phyloP scores from a whole-genome alignment of 2,888 invertebrate species.

The Orthosia incerta region DNA sequence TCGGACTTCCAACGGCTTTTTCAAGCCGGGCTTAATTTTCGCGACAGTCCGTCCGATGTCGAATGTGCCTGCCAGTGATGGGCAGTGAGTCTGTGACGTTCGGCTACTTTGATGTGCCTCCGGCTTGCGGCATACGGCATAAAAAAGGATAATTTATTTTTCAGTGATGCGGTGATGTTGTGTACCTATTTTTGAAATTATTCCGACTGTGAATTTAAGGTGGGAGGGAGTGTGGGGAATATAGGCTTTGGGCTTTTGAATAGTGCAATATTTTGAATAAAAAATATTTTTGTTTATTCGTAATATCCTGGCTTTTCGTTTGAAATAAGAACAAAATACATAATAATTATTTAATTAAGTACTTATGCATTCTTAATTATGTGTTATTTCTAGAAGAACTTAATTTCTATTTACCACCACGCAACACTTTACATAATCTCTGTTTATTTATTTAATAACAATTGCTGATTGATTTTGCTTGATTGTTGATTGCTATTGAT shows the following conservation, averaged over 20 bases:
- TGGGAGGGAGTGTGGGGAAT: constrained; percentile 6
- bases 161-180: constrained; percentile 33
- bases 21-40: constrained; percentile 79
- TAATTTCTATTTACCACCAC: background rate
- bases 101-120: constrained; percentile 79
- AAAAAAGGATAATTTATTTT: constrained; percentile 67
- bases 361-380: too few species aligned
- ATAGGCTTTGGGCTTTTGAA: background rate
- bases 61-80: constrained; percentile 80
- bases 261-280: background rate
- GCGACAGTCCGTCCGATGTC: constrained; percentile 78
- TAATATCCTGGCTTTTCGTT: too few species aligned
- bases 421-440: background rate
- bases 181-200: constrained; percentile 46
- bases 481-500: background rate
- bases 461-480: too few species aligned
- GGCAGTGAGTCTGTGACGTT: constrained; percentile 79
- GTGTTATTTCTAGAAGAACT: background rate
- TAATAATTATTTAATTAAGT: too few species aligned
- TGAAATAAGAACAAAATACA: too few species aligned
- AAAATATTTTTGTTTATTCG: too few species aligned
- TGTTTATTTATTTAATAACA: background rate
- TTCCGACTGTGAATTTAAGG: constrained; percentile 21
- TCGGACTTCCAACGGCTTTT: constrained; percentile 64
- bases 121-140: constrained; percentile 58